Evolutionary conservation across 2,888 invertebrate genomes (phyloP), one percentile per base, ranked within the genome.

Genomic region (Lithophane semibrunnea): DNA sequence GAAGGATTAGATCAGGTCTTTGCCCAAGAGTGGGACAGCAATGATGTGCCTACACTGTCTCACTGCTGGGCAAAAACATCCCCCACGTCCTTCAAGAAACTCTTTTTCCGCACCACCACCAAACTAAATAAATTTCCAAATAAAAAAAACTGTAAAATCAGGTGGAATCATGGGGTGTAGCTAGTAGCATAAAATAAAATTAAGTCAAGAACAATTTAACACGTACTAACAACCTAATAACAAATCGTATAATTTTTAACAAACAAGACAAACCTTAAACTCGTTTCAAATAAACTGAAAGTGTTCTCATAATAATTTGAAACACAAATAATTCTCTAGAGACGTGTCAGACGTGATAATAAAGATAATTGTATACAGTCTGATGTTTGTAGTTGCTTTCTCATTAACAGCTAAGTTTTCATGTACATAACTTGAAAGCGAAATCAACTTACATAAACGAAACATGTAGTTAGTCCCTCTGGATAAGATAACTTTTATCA

Each of bases 311-410:
- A 44, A 70, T 75, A 60, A 84, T 82, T 70, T 49, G 60, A 56
- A 82, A 84, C 66, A 66, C 69, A 84, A 84, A 84, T 73, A 84
- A 73, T 70, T 78, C 72, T 82, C 49, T 49, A n/a, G 63, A 52
- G 49, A 56, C 78, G 60, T 75, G 82, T 72, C 54, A 74, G 61
- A 73, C 70, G 78, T 64, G 72, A 56, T 75, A 75, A 84, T 67
- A 49, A 75, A 74, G 66, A 70, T 75, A 80, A 83, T 76, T 73
- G 37, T 61, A 37, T 49, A 47, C 5, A 18, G 13, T 58, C 10
- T 70, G 63, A 56, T 81, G 65, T 37, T 52, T 54, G n/a, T 66
- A 72, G 60, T 77, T 69, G 42, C 68, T 77, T 77, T 83, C 63
- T 66, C 67, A 68, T 69, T 72, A 64, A 47, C 24, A 63, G 13